Evolutionary conservation across 2,888 invertebrate genomes (phyloP), one percentile per base, ranked within the genome.

Genomic region (Pterostichus niger): DNA sequence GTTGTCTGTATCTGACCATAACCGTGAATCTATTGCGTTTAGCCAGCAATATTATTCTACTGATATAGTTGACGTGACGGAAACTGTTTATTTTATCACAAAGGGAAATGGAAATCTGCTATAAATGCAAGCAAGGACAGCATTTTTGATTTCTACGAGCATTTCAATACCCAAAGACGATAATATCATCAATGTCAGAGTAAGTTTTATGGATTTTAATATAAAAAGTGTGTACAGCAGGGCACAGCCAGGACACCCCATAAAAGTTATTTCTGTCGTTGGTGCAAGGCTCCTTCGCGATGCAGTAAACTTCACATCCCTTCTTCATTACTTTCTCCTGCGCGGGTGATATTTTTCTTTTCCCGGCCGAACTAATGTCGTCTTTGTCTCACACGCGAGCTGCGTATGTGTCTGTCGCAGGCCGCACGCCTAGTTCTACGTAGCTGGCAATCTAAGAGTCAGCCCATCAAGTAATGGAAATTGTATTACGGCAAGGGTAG

Each of bases 401-500:
- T 40, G 49, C 56, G 44, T 61, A 75, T 82, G 46, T 73, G 56
- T 35, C 73, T 31, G 49, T 64, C 33, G 44, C 61, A 35, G 1
- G 61, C 68, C 40, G 71, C 46, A 31, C 64, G 68, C 81, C 73
- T 81, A 79, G 71, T 61, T 75, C 61, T 75, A 75, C 75, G 82
- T 75, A 75, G 82, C 75, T 75, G 82, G 82, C 82, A 82, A 82
- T 82, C 82, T 82, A 82, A 82, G 75, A 75, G 82, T 86, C 85
- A 87, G 86, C 86, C 87, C 87, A 88, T 88, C 87, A 87, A 87
- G 87, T 88, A 88, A 88, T 88, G 88, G 88, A 88, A 88, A 88
- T 88, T 87, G 86, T 86, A 87, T 88, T 88, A 88, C 86, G 86
- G 46, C 86, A 86, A 86, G 87, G 88, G 87, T 87, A 87, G 86